Base-by-base conservation (phyloP, 2,797 vertebrate species). In the Amblyraja radiata region DNA sequence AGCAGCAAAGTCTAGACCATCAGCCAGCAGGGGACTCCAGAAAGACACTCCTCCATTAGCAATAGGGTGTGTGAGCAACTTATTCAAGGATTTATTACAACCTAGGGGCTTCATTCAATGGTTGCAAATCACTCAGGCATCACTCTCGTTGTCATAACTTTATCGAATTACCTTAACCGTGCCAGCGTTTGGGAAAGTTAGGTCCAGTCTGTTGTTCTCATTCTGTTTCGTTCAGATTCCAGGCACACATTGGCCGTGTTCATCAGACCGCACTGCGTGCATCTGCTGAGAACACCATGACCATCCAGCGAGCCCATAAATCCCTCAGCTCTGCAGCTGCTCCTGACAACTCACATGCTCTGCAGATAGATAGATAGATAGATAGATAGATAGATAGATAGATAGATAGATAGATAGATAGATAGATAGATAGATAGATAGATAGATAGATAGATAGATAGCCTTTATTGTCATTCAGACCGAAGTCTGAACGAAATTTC, bases 61-160 rank as follows among this genome's bases (percentile, higher is more conserved):
- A 65, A 9, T 23, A 1, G 54, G 6, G 14, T 65, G 61, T 65
- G 32, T 32, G 11, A 28, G 39, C 25, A 7, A 76, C 90, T 25
- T 91, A 28, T 92, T 92, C 54, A 54, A 54, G 71, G 21, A 74
- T n/a, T 18, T 92, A 73, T 76, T 54, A 46, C 21, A 74, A 71
- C 23, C 39, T 74, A 54, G 68, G 39, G 90, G 13, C 46, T 63
- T 54, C 46, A 39, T 54, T 28, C 71, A 90, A 90, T 25, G 32
- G 21, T 73, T 73, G 71, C 36, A 92, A 54, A 92, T 92, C 68
- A 92, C 39, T 92, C 90, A 92, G 68, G 68, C 90, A 74, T 74
- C 90, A 92, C 68, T 74, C 68, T 91, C 90, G 74, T 74, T 76
- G 36, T 92, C 71, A 91, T 91, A 74, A 91, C 68, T 54, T 91